These are phyloP conservation scores for Glaucopsyche alexis DNA, from an alignment of 2,888 invertebrate species.

Conservation along the genomic window DNA sequence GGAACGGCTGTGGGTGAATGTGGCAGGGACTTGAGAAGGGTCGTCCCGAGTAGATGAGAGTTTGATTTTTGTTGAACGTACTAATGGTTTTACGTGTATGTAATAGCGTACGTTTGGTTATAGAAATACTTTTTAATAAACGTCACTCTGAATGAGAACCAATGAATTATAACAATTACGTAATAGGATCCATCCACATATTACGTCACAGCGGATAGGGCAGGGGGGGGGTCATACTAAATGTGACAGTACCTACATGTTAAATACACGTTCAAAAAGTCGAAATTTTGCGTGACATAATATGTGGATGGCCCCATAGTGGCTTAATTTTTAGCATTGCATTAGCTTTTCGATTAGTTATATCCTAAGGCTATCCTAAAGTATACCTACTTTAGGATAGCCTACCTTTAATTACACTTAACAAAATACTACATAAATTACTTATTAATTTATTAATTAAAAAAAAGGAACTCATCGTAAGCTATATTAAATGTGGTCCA, in stretches of 20 bases:
- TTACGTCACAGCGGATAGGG: no score
- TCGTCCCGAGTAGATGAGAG: conserved; percentile 20
- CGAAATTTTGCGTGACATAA: no score
- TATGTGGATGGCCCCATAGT: no score
- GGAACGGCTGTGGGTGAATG: conserved; percentile 31
- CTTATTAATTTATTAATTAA: not conserved
- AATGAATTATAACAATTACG: not conserved
- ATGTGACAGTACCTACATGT: no score
- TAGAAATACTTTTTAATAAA: not conserved
- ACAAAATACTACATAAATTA: not conserved
- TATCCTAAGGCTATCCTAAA: no score
- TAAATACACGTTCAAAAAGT: no score
- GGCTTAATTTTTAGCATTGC: no score
- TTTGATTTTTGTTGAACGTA: conserved; percentile 25
- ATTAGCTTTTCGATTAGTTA: no score
- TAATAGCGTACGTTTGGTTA: not conserved
- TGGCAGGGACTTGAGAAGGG: conserved; percentile 35
- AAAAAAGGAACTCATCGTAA: not conserved
- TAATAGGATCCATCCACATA: no score
- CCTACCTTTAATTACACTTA: no score
- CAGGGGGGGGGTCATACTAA: no score
- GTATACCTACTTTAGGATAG: no score
- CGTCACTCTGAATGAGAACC: not conserved
- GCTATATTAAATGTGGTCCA: not conserved
- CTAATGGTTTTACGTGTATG: conserved; percentile 16